Evolutionary conservation across 2,888 invertebrate genomes (phyloP), one percentile per base, ranked within the genome.

Genomic region (Argyresthia albistria): DNA sequence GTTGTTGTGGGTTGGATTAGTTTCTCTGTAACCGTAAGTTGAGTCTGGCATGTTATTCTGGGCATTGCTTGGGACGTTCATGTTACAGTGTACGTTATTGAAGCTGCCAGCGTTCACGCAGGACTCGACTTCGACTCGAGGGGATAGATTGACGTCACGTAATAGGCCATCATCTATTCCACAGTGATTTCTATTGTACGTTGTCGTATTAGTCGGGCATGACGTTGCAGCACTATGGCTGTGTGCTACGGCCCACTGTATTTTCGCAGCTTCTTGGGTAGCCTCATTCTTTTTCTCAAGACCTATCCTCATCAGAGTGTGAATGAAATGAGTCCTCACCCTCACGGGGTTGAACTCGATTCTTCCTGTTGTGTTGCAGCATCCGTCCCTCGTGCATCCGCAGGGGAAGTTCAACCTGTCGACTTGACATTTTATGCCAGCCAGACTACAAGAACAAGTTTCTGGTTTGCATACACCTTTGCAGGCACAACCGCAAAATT

Each of bases 371-470:
- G 93, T 92, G 75, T 99, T 99, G 56, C 93, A 93, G 79, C 99
- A 99, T 49, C 97, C 96, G 66, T 97, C 97, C 62, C 96, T 92
- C 1, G 95, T 94, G 79, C 98, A 99, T 10, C 98, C 97, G 76
- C 99, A 99, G 0, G 99, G 99, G 73, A 98, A 99, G 70, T 96
- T 97, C 56, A 96, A 89, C 56, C 98, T 91, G 80, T 99, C 98
- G 53, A 99, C 98, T 90, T 98, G 98, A 76, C 98, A 99, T 88
- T 98, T 97, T 60, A 99, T 98, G 57, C 97, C 97, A 46, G 95
- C 95, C 70, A 95, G 92, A 73, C 97, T 96, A 83, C 99, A 99
- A 12, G 95, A 93, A 77, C 99, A 99, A 16, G 93, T 96, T 66
- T 97, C 97, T 1, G 98, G 98, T 87, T 97, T 96, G 83, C 99